These are phyloP conservation scores for Drosophila mimetica DNA, from an alignment of 2,888 invertebrate genomes.

Conservation along the genomic window DNA sequence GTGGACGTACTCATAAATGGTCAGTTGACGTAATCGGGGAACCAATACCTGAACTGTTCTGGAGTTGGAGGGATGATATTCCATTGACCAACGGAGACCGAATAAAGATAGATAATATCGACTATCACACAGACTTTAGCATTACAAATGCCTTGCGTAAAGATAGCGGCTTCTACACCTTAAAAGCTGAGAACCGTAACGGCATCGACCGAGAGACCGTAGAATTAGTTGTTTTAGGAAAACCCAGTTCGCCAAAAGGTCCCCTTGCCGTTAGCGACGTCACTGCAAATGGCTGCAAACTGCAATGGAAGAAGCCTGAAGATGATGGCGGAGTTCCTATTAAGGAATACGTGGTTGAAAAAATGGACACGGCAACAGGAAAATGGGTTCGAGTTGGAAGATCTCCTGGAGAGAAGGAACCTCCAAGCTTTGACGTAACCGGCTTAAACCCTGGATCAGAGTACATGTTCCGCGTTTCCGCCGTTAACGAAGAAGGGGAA, in stretches of 20 bases:
- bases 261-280: slow-evolving; percentile 95
- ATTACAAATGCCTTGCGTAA: slow-evolving; percentile 87
- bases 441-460: slow-evolving; percentile 97
- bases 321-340: slow-evolving; percentile 98
- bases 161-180: slow-evolving; percentile 94
- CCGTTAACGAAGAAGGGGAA: slow-evolving; percentile 99
- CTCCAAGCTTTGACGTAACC: slow-evolving; percentile 88
- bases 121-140: slow-evolving; percentile 95
- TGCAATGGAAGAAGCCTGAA: slow-evolving; percentile 96
- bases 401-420: slow-evolving; percentile 92
- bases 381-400: slow-evolving; percentile 89
- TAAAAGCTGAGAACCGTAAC: slow-evolving; percentile 95
- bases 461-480: slow-evolving; percentile 98
- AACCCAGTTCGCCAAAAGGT: slow-evolving; percentile 92
- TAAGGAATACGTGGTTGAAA: slow-evolving; percentile 98
- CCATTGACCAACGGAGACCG: slow-evolving; percentile 88
- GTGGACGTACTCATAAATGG: slow-evolving; percentile 87
- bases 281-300: slow-evolving; percentile 95
- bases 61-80: slow-evolving; percentile 87
- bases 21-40: slow-evolving; percentile 95
- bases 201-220: slow-evolving; percentile 88
- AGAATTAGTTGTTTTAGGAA: slow-evolving; percentile 94
- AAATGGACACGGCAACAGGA: slow-evolving; percentile 95
- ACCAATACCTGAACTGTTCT: slow-evolving; percentile 95
- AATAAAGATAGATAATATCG: slow-evolving; percentile 91